Percentiles rank a stretch among this genome's conserved stretches.
Conservation (phyloP, 2,888 invertebrate species). For the Gastrophysa polygoni region DNA sequence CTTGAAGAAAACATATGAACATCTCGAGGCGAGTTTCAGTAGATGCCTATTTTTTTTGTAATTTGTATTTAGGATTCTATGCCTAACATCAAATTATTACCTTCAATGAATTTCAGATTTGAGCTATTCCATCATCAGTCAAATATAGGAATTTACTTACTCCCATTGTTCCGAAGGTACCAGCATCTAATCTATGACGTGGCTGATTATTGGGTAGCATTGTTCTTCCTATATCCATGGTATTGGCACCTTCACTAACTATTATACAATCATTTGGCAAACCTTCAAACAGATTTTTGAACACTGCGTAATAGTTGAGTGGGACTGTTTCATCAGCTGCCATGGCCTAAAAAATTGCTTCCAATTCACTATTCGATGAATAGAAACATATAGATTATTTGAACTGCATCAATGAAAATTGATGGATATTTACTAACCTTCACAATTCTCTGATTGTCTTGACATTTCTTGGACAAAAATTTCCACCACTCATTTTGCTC, state of each 20-base stretch:
- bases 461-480: conserved; percentile 70
- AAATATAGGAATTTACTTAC: too few species aligned
- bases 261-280: conserved; percentile 86
- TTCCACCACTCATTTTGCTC: conserved; percentile 77
- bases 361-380: too few species aligned
- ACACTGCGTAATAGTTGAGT: conserved; percentile 93
- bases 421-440: conserved; percentile 61
- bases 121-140: too few species aligned
- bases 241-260: conserved; percentile 97
- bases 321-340: conserved; percentile 74
- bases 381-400: too few species aligned
- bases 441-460: conserved; percentile 73
- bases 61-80: too few species aligned
- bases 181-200: conserved; percentile 90
- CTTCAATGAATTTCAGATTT: too few species aligned
- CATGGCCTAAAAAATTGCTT: conserved; percentile 68
- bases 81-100: too few species aligned
- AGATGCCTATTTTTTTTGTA: too few species aligned
- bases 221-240: conserved; percentile 97
- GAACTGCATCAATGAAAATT: background rate
- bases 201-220: conserved; percentile 84
- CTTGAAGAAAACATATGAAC: too few species aligned
- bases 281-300: conserved; percentile 77
- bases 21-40: too few species aligned
- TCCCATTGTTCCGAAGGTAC: conserved; percentile 97